These are phyloP conservation scores for Ataeniobius toweri DNA, from an alignment of 2,797 vertebrate genomes.

Conservation along the genomic window DNA sequence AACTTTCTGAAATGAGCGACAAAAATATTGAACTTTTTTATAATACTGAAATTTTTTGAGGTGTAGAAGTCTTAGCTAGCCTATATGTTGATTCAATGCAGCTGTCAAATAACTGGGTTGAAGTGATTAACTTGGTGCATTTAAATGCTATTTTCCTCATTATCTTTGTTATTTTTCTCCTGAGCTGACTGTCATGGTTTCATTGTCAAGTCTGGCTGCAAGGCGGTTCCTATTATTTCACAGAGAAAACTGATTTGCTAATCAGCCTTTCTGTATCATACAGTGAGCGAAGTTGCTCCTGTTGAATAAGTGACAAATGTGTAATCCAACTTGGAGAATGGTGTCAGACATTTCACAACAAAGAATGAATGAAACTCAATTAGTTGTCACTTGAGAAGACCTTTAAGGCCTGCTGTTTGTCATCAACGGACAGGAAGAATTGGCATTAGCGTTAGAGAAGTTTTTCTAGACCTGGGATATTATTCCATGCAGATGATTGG, in stretches of 20 bases:
- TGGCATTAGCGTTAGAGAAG: background rate
- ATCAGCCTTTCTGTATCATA: conserved; percentile 13
- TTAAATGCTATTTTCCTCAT: background rate
- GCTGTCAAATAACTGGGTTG: background rate
- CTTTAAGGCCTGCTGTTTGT: conserved; percentile 27
- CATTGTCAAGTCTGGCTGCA: conserved; percentile 11
- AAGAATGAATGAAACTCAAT: conserved; percentile 28
- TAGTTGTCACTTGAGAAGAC: conserved; percentile 31
- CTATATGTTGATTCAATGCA: background rate
- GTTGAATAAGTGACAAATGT: conserved; percentile 17
- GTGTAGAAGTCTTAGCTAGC: background rate
- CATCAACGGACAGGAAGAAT: conserved; percentile 8
- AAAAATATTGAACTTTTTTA: background rate
- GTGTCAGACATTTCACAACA: conserved; percentile 31
- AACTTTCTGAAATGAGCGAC: too few species aligned
- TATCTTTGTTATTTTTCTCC: background rate
- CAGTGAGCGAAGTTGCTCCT: conserved; percentile 4
- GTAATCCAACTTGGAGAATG: conserved; percentile 17
- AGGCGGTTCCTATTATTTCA: conserved; percentile 17
- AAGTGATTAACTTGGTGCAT: background rate
- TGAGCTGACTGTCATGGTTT: background rate
- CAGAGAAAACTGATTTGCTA: conserved; percentile 13
- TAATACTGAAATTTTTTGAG: background rate
- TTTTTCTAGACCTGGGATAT: conserved; percentile 37
- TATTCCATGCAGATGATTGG: conserved; percentile 63